Conservation (phyloP, 2,797 vertebrate species). For the Poeciliopsis presidionis region DNA sequence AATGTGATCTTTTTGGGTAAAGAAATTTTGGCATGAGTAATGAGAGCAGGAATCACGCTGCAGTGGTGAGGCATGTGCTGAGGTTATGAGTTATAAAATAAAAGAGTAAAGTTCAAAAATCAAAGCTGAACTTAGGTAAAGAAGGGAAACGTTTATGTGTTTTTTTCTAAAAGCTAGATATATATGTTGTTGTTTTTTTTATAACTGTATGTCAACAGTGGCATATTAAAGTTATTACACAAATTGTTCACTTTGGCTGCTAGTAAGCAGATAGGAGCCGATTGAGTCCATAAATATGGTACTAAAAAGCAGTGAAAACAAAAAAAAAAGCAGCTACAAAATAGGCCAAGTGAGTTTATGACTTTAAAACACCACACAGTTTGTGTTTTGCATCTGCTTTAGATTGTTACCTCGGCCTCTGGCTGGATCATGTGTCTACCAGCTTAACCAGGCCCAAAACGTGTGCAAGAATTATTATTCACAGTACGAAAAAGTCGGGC, state of each 20-base stretch:
- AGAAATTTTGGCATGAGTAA: conserved; percentile 10
- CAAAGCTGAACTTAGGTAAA: background rate
- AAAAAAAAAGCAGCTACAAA: background rate
- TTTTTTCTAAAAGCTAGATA: background rate
- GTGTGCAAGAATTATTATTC: background rate
- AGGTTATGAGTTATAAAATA: conserved; percentile 11
- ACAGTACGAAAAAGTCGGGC: background rate
- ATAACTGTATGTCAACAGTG: background rate
- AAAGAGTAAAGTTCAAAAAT: conserved; percentile 10
- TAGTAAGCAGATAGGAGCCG: background rate
- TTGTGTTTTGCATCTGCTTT: conserved; percentile 17
- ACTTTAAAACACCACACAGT: background rate
- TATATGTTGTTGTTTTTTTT: background rate
- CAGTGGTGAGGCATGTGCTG: conserved; percentile 10
- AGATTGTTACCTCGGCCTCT: conserved; percentile 7
- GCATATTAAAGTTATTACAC: background rate
- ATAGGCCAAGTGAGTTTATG: background rate
- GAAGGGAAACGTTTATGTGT: background rate
- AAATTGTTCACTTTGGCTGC: background rate
- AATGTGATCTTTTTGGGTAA: conserved; percentile 16
- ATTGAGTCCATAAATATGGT: background rate
- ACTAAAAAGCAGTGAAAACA: background rate
- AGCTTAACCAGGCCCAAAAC: conserved; percentile 1
- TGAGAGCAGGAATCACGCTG: conserved; percentile 27
- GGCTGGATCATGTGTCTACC: background rate